A percentile compares a stretch with the other conserved stretches of the same genome.
Conservation (phyloP, 2,113 vertebrate species). For the Ondatra zibethicus region DNA sequence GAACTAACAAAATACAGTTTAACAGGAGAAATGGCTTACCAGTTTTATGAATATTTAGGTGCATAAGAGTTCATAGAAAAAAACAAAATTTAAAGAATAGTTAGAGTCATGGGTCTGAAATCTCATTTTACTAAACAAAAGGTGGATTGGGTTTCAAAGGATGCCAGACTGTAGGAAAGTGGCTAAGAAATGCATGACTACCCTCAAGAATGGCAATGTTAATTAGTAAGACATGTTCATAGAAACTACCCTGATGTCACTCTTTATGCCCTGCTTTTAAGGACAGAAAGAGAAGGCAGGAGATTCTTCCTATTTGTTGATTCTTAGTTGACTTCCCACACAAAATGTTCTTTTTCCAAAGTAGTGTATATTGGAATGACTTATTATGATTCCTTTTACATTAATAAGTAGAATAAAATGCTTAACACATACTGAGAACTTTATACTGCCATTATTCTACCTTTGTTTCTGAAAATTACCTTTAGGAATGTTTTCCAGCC, state of each 20-base stretch:
- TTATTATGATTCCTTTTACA: not conserved
- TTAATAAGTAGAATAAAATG: slow-evolving; percentile 22
- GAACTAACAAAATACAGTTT: slow-evolving; percentile 48
- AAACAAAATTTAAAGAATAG: slow-evolving; percentile 12
- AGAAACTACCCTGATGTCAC: not conserved
- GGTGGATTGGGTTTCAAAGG: not conserved
- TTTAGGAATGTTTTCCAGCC: not conserved
- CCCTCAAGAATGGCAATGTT: not conserved
- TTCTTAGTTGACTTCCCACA: not conserved
- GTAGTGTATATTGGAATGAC: not conserved
- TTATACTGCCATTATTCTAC: not conserved
- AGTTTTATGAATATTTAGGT: slow-evolving; percentile 43
- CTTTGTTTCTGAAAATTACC: not conserved
- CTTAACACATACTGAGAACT: not conserved
- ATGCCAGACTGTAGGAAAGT: not conserved
- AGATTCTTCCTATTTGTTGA: not conserved
- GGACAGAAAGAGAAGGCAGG: not conserved
- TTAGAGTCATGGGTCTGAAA: not conserved
- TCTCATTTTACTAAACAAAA: slow-evolving; percentile 38
- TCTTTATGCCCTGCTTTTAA: not conserved
- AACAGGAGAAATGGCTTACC: not conserved
- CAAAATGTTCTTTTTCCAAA: slow-evolving; percentile 18
- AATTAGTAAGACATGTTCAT: not conserved
- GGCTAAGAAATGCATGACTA: not conserved
- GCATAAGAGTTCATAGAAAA: not conserved